Evolutionary conservation across 1,140 invertebrate genomes (phyloP).

Genomic region (Achatina immaculata): DNA sequence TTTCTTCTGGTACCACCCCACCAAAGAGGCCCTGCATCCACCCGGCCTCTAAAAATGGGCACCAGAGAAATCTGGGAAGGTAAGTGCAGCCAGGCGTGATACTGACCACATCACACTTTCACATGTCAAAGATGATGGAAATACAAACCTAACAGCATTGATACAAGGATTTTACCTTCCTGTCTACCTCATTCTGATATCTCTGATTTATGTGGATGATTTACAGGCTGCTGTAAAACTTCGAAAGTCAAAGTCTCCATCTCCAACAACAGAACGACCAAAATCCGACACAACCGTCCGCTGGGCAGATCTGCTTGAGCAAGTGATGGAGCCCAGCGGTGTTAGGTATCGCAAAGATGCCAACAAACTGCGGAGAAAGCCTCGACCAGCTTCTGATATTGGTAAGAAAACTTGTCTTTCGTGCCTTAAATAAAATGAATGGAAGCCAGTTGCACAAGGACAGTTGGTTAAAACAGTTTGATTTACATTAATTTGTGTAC

Average conservation of each 20-base stretch:
- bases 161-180: too few species aligned
- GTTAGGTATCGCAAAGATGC: constrained; percentile 36
- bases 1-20: too few species aligned
- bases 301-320: constrained; percentile 60
- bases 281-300: constrained; percentile 63
- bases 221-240: constrained; percentile 44
- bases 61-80: too few species aligned
- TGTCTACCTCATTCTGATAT: too few species aligned
- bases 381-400: constrained; percentile 59
- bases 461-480: background rate
- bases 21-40: too few species aligned
- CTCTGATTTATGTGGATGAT: too few species aligned
- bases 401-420: constrained; percentile 56
- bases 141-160: too few species aligned
- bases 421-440: background rate
- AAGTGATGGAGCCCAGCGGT: constrained; percentile 43
- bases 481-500: background rate
- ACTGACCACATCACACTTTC: too few species aligned
- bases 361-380: constrained; percentile 42
- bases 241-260: constrained; percentile 56
- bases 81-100: too few species aligned
- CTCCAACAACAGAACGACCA: constrained; percentile 56
- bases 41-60: too few species aligned
- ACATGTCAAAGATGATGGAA: too few species aligned
- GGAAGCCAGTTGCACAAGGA: background rate